These are phyloP conservation scores for Chironomus riparius DNA, from an alignment of 2,888 invertebrate genomes.

Conservation along the genomic window DNA sequence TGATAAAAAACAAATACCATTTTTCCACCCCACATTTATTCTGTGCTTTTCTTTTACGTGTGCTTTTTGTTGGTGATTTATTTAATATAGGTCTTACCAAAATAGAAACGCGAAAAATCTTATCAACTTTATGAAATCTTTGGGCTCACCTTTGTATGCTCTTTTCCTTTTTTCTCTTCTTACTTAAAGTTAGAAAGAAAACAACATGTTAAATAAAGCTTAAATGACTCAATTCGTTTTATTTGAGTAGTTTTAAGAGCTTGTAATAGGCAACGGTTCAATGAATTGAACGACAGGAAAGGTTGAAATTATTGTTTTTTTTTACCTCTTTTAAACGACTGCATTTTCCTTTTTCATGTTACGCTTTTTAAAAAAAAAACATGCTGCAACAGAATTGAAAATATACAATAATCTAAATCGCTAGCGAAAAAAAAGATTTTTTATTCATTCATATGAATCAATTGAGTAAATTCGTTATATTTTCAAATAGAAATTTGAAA, in stretches of 20 bases:
- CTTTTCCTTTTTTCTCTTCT: background rate
- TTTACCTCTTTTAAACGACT: background rate
- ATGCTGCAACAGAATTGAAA: too few relatives aligned
- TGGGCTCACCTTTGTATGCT: background rate
- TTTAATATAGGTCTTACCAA: background rate
- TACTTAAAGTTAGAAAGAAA: background rate
- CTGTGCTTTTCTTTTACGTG: background rate
- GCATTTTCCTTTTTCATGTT: background rate
- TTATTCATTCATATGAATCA: background rate
- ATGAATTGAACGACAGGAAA: conserved; percentile 3
- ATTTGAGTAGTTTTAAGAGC: conserved; percentile 13
- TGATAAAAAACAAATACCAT: conserved; percentile 17
- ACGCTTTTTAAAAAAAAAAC: background rate
- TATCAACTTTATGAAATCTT: background rate
- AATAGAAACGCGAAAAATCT: background rate
- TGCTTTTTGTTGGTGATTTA: conserved; percentile 10
- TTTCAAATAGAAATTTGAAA: background rate
- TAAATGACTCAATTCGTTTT: conserved; percentile 26
- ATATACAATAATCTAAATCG: background rate
- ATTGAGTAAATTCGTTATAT: background rate
- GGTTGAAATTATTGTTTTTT: background rate
- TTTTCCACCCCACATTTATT: background rate
- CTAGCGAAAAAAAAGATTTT: background rate
- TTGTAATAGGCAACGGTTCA: conserved; percentile 17
- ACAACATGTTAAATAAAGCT: conserved; percentile 26